Percentiles rank a stretch among this genome's conserved stretches.
These are phyloP conservation scores for Conus betulinus DNA, from an alignment of 1,140 invertebrate species.

Conservation along the genomic window DNA sequence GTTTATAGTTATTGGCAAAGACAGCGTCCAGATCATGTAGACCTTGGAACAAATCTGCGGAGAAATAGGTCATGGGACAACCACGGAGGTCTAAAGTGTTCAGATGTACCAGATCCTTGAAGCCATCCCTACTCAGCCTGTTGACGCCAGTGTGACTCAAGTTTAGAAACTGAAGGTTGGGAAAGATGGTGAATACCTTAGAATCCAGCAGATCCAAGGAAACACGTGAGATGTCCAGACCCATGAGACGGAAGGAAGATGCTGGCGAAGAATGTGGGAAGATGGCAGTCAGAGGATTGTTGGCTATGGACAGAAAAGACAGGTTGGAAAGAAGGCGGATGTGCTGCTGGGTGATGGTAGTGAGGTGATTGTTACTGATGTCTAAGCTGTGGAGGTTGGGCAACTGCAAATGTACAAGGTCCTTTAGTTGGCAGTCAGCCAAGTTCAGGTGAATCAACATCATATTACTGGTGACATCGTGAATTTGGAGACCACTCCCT, in stretches of 20 bases:
- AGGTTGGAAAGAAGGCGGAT: not conserved
- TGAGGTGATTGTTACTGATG: conserved; percentile 17
- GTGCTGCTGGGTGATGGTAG: too few species aligned
- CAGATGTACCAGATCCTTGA: not conserved
- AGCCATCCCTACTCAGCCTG: not conserved
- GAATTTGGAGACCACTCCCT: not conserved
- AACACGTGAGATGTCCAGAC: not conserved
- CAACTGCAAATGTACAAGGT: not conserved
- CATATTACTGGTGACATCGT: not conserved
- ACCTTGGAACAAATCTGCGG: not conserved
- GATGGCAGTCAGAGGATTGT: not conserved
- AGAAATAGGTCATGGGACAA: conserved; percentile 9
- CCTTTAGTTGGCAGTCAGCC: not conserved
- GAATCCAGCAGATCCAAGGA: not conserved
- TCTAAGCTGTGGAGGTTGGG: conserved; percentile 15
- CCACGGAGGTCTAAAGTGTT: conserved; percentile 1
- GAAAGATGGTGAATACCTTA: not conserved
- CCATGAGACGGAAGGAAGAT: not conserved
- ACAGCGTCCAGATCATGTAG: not conserved
- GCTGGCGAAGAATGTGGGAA: not conserved
- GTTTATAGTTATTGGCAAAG: conserved; percentile 30
- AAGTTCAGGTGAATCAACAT: conserved; percentile 20
- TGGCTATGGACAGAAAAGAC: not conserved
- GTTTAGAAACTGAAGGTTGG: not conserved
- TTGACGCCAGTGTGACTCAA: not conserved